Conservation (phyloP, 30 jellyfish, hydroid and myxozoan genomes). For the Chrysaora quinquecirrha region DNA sequence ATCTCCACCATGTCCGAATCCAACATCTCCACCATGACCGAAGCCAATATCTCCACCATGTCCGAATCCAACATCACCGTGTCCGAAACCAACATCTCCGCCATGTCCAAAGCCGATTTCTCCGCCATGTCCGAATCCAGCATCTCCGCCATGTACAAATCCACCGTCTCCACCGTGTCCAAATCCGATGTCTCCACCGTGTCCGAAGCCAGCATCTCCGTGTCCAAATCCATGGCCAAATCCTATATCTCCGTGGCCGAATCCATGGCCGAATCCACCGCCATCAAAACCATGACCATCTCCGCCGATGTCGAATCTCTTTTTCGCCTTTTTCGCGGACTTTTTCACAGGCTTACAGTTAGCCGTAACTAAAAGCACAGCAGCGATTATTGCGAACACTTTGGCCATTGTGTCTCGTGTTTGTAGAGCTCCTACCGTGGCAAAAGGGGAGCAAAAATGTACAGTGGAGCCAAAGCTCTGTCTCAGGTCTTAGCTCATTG, state of each 20-base stretch:
- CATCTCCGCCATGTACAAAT: conserved; percentile 36
- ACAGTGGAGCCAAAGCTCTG: no score
- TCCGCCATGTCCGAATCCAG: conserved; percentile 45
- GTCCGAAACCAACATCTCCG: conserved; percentile 25
- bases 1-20: conserved; percentile 47
- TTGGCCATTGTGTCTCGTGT: conserved; percentile 41
- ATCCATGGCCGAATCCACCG: conserved; percentile 12
- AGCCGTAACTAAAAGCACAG: conserved; percentile 55
- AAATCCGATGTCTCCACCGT: conserved; percentile 34
- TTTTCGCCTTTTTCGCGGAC: conserved; percentile 24
- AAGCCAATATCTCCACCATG: conserved; percentile 26
- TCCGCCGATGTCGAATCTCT: conserved; percentile 59
- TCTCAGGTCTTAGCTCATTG: not conserved
- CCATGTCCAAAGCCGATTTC: conserved; percentile 43
- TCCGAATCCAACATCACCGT: conserved; percentile 53
- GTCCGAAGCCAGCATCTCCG: conserved; percentile 17
- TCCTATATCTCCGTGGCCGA: conserved; percentile 42
- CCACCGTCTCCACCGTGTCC: conserved; percentile 48
- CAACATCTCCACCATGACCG: conserved; percentile 36
- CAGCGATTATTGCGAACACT: conserved; percentile 29
- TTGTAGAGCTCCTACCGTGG: no score
- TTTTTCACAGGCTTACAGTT: conserved; percentile 42
- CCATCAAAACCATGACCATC: conserved; percentile 49
- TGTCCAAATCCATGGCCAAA: conserved; percentile 31
- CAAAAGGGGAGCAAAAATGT: no score